Evolutionary conservation across 2,797 vertebrate genomes (phyloP).

Genomic region (Amblyraja radiata): DNA sequence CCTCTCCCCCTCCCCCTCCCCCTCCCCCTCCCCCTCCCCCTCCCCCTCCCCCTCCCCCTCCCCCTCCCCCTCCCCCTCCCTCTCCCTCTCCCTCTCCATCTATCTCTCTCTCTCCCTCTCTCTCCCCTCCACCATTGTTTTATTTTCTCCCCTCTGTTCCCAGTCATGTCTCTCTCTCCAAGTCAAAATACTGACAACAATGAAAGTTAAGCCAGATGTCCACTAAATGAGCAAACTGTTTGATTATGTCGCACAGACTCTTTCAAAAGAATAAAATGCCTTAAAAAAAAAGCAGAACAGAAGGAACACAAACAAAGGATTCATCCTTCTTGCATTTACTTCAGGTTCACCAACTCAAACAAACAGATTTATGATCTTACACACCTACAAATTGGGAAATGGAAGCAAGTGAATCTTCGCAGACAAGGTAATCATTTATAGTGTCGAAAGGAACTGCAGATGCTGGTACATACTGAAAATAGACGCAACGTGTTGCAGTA

Average conservation of each 20-base stretch:
- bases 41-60: no score
- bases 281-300: neutral
- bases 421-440: neutral
- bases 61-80: no score
- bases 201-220: neutral
- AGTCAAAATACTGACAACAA: neutral
- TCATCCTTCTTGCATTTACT: neutral
- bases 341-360: neutral
- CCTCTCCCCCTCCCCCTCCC: no score
- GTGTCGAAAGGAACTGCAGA: no score
- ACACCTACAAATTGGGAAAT: neutral
- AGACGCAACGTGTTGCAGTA: no score
- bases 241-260: neutral
- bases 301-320: neutral
- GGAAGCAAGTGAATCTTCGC: neutral
- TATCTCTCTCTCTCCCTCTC: no score
- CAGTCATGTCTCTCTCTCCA: neutral
- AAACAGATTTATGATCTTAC: neutral
- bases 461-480: no score
- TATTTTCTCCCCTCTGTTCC: no score
- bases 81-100: no score
- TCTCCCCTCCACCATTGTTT: no score
- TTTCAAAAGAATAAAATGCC: neutral
- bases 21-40: no score
- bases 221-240: neutral